Conservation (phyloP, 2,888 invertebrate species). For the Crioceris asparagi region DNA sequence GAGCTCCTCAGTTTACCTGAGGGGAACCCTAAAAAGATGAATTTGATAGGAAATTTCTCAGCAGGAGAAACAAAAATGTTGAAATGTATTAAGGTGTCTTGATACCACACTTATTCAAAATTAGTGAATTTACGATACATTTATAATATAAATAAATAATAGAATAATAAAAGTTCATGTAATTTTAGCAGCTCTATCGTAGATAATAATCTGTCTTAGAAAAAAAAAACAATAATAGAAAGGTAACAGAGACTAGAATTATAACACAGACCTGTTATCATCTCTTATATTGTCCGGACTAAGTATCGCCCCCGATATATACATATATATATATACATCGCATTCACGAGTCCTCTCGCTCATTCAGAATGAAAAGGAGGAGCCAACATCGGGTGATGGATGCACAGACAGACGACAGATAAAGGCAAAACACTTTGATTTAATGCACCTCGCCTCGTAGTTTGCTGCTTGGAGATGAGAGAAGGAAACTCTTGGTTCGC, state of each 20-base stretch:
- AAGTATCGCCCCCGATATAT: constrained; percentile 17
- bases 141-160: too few relatives aligned
- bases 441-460: constrained; percentile 36
- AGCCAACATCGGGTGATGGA: constrained; percentile 35
- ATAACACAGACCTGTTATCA: constrained; percentile 3
- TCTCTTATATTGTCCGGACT: constrained; percentile 13
- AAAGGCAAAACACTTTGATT: constrained; percentile 42
- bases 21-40: too few relatives aligned
- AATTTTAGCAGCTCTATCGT: neutral
- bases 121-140: too few relatives aligned
- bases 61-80: too few relatives aligned
- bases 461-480: constrained; percentile 32
- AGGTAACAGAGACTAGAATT: neutral
- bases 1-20: too few relatives aligned
- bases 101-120: too few relatives aligned
- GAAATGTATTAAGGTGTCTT: too few relatives aligned
- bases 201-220: neutral
- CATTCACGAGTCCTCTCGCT: too few relatives aligned
- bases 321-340: constrained; percentile 2
- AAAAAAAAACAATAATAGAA: neutral
- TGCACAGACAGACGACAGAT: constrained; percentile 39
- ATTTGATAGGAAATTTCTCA: too few relatives aligned
- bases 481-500: too few relatives aligned
- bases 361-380: constrained; percentile 27
- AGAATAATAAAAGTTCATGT: too few relatives aligned